Evolutionary conservation across 2,888 invertebrate genomes (phyloP).

Genomic region (Heliconius hortense): DNA sequence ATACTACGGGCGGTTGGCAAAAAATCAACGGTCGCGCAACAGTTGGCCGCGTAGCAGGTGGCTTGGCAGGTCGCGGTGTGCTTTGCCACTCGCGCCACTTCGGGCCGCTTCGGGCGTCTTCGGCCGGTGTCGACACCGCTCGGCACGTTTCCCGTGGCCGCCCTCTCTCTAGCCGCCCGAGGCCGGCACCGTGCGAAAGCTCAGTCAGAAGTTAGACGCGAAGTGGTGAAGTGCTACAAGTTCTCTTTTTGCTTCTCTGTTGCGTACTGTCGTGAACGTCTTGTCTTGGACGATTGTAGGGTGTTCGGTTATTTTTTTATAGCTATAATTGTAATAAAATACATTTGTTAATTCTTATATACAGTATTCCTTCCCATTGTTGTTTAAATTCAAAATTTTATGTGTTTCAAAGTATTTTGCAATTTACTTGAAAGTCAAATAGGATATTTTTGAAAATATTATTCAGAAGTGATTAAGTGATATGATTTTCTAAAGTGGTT

Average conservation of each 20-base stretch:
- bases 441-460: not conserved
- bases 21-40: conserved; percentile 81
- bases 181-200: conserved; percentile 62
- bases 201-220: conserved; percentile 73
- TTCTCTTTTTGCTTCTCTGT: conserved; percentile 26
- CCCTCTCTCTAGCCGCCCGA: conserved; percentile 73
- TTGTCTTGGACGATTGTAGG: conserved; percentile 3
- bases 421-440: not conserved
- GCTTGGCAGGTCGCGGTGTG: conserved; percentile 72
- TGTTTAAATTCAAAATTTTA: not conserved
- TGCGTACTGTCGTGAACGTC: conserved; percentile 27
- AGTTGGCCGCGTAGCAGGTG: conserved; percentile 79
- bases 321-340: not conserved
- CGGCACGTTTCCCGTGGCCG: conserved; percentile 69
- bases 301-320: not conserved
- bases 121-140: conserved; percentile 48
- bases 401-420: not conserved
- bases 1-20: conserved; percentile 65
- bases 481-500: conserved; percentile 61
- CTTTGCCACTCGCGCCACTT: conserved; percentile 56
- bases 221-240: conserved; percentile 60
- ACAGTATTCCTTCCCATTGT: not conserved
- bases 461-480: conserved; percentile 45
- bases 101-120: conserved; percentile 49
- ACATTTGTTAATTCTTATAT: not conserved